Conservation (phyloP, 2,113 vertebrate species). For the Odontophorus gujanensis region DNA sequence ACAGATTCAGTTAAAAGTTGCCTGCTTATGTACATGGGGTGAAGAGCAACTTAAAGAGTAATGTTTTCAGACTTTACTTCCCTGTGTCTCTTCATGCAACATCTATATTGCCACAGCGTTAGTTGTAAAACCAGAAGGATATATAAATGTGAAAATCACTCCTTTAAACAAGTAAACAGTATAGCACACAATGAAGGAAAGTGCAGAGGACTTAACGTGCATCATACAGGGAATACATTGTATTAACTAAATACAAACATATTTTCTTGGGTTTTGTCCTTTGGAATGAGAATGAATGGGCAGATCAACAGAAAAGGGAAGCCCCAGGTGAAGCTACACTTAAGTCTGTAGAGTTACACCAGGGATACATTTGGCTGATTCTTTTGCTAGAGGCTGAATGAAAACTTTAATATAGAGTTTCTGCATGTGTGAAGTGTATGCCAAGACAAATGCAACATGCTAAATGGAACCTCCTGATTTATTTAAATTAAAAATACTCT, state of each 20-base stretch:
- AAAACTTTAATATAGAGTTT: conserved; percentile 61
- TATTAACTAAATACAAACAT: conserved; percentile 19
- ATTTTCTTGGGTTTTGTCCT: conserved; percentile 28
- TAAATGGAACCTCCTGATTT: conserved; percentile 69
- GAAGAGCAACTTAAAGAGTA: background rate
- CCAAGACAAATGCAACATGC: conserved; percentile 65
- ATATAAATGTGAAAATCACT: background rate
- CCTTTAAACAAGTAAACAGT: background rate
- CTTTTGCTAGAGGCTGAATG: conserved; percentile 41
- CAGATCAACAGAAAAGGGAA: conserved; percentile 5
- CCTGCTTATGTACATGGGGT: background rate
- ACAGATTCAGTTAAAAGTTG: background rate
- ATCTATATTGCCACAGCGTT: background rate
- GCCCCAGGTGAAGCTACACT: background rate
- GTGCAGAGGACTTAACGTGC: background rate
- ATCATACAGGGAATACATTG: background rate
- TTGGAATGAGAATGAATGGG: background rate
- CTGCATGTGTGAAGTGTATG: conserved; percentile 51
- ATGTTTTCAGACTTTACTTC: background rate
- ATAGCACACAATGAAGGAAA: background rate
- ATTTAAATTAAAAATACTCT: conserved; percentile 71
- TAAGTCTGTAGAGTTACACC: conserved; percentile 29
- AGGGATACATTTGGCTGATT: conserved; percentile 60
- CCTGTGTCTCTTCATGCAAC: background rate
- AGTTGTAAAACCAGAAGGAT: background rate